Base-by-base conservation (phyloP, 2,888 invertebrate species). In the Trissonchulus latispiculum region DNA sequence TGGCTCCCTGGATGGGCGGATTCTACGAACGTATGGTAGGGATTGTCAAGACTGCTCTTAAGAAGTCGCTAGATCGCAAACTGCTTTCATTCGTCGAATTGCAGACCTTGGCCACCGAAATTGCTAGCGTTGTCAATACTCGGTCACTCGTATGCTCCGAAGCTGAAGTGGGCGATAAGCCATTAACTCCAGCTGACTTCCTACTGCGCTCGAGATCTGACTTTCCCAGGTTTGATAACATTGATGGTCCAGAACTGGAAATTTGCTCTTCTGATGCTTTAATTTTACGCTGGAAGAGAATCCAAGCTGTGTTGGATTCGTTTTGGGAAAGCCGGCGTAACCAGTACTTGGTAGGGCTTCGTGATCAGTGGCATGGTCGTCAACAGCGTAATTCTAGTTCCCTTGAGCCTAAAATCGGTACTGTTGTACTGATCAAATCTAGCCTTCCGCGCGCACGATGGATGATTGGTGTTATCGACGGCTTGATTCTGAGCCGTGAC, bases 291-390 rank as follows among this genome's bases (percentile, higher is more conserved):
- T 68, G 69, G 69, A 68, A 68, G 36, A 8, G 69, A 8, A 33
- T 68, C 33, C 69, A 68, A 36, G 69, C 35, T 8, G n/a, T 68
- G 28, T 28, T 70, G 36, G 15, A 70, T 48, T 70, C 71, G 59
- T 70, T 70, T 70, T 70, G 71, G 71, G n/a, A 3, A 2, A n/a
- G 2, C 8, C 61, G 71, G 71, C 8, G 37, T 2, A 70, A 36
- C 8, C 61, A 36, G n/a, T 70, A 70, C 28, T 70, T 70, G 71
- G 61, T 70, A 23, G 35, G 61, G 28, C 71, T 70, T 15, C 23
- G 71, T 3, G 71, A 36, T 23, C 69, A 68, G 33, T 68, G 31
- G 69, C 37, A 82, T 3, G 23, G 2, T 3, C 29, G 29, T 2
- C 71, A n/a, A 2, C 71, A 70, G 59, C 37, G 29, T 8, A 29